Evolutionary conservation across 2,888 invertebrate genomes (phyloP), one percentile per base, ranked within the genome.

Genomic region (Hedya salicella): DNA sequence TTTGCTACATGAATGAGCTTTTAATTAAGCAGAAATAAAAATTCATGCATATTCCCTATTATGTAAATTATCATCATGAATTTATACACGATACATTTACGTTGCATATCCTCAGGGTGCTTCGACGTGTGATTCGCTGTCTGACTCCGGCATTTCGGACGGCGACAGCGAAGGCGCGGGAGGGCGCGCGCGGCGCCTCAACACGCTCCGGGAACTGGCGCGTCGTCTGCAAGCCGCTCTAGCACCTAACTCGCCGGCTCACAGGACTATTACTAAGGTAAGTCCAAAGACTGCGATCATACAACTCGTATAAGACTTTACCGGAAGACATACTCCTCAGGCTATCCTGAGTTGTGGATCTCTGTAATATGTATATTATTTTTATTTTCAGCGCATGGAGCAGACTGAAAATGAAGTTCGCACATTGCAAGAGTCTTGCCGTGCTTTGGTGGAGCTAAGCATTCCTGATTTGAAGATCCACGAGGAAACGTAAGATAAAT

Each of bases 81-180:
- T 44, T 19, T 44, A 40, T 39, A 21, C 36, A 8, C 19, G 1
- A 17, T 44, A 8, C 6, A 59, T 17, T 6, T 2, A 13, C 49
- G 44, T 19, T 25, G 64, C 65, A 54, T 16, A 11, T 72, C 70
- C 0, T 14, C 79, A 92, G 91, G 87, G 90, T 54, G 87, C 89
- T n/a, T 91, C 91, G 13, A 91, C 89, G 63, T 94, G 94, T 75
- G 95, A 95, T 69, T 95, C 95, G n/a, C 87, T 95, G 68, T 96
- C 96, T 0, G 96, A 96, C 90, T 95, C 95, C 32, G 96, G 96
- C n/a, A 96, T 96, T 74, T 96, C 95, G 8, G 96, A 96, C 81
- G 95, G 95, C 67, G 96, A 96, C 77, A 95, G 91, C 69, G 92
- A 91, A 79, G 82, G 94, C 91, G 89, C 95, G 85, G 86, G 90